Evolutionary conservation across 2,888 invertebrate species (phyloP).

Genomic region (Lydus trimaculatus): DNA sequence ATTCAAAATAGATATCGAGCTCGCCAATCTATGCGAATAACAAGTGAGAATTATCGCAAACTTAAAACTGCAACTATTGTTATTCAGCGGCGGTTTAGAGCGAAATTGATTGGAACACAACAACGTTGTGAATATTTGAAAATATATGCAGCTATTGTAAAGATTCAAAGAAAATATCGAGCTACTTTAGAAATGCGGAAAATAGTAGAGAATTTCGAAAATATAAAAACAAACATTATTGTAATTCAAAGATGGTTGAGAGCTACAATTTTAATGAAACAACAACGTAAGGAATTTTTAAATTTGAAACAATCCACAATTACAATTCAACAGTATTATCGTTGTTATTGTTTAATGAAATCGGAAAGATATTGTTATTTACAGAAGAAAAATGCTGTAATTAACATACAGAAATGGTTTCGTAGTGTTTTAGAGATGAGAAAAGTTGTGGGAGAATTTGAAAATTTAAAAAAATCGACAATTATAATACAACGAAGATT

Average conservation of each 20-base stretch:
- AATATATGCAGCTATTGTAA: background rate
- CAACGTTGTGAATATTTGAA: background rate
- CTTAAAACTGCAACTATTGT: background rate
- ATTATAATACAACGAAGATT: conserved; percentile 40
- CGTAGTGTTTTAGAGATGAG: conserved; percentile 37
- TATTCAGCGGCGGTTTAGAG: conserved; percentile 3
- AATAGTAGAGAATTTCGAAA: conserved; percentile 44
- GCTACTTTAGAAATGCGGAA: conserved; percentile 36
- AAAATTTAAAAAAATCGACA: conserved; percentile 28
- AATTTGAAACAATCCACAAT: conserved; percentile 45
- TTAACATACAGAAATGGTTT: conserved; percentile 9
- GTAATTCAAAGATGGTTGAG: conserved; percentile 62
- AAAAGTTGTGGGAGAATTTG: conserved; percentile 41
- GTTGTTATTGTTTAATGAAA: conserved; percentile 8
- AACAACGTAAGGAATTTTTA: conserved; percentile 49
- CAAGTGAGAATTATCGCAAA: background rate
- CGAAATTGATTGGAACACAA: background rate
- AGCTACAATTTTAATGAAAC: conserved; percentile 44
- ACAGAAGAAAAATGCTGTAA: background rate
- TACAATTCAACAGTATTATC: conserved; percentile 20
- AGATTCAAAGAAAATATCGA: background rate
- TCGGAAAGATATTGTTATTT: conserved; percentile 37
- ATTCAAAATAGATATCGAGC: conserved; percentile 17
- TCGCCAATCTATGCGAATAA: background rate
- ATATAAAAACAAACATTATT: conserved; percentile 50